phyloP scores from a whole-genome alignment of 2,888 invertebrate genomes.

The Blastobasis lacticolella region DNA sequence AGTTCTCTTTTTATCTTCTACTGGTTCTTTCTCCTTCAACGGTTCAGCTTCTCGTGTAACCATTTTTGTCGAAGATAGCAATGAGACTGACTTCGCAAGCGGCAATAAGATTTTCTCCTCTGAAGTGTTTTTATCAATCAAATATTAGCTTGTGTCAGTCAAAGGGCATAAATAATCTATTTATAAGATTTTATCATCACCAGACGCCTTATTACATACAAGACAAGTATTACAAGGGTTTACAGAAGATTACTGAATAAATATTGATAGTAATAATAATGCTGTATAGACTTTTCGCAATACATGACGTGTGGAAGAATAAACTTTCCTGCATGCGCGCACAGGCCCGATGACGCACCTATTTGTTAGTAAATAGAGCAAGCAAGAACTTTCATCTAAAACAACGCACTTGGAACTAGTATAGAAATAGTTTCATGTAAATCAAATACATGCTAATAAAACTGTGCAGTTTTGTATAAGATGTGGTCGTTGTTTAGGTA shows the following conservation, averaged over 20 bases:
- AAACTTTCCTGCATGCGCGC: too few relatives aligned
- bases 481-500: too few relatives aligned
- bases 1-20: slow-evolving; percentile 34
- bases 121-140: slow-evolving; percentile 1
- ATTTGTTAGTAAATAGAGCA: too few relatives aligned
- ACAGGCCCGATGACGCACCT: too few relatives aligned
- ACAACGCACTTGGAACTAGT: too few relatives aligned
- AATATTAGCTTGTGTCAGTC: slow-evolving; percentile 12
- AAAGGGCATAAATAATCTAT: slow-evolving; percentile 7
- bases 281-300: too few relatives aligned
- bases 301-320: too few relatives aligned
- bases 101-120: not conserved
- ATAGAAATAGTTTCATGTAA: too few relatives aligned
- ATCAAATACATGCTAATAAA: too few relatives aligned
- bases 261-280: not conserved
- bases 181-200: slow-evolving; percentile 13
- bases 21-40: slow-evolving; percentile 30
- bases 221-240: slow-evolving; percentile 5
- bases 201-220: not conserved
- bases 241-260: not conserved
- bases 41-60: slow-evolving; percentile 41
- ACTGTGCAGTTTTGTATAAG: too few relatives aligned
- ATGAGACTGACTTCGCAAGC: slow-evolving; percentile 3
- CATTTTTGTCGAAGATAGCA: slow-evolving; percentile 25
- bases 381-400: too few relatives aligned